phyloP scores from a whole-genome alignment of 2,888 invertebrate species.

The Dicycla oo region DNA sequence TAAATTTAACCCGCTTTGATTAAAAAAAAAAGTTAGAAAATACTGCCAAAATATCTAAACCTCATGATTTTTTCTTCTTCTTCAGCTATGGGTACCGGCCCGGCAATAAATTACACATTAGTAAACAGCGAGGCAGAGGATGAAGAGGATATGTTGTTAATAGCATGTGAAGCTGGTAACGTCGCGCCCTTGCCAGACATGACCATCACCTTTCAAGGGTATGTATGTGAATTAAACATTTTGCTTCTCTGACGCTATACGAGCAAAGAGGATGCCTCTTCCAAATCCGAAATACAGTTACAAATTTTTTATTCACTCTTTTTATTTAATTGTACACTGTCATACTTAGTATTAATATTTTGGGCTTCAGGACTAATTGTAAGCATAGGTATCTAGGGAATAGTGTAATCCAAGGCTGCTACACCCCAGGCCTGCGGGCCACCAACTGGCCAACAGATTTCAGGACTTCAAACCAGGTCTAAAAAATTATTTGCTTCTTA shows the following conservation, averaged over 20 bases:
- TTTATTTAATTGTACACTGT: not conserved
- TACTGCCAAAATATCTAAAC: not conserved
- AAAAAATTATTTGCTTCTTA: no score
- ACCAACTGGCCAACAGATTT: no score
- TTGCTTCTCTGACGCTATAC: not conserved
- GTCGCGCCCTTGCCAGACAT: conserved; percentile 81
- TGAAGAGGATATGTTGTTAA: conserved; percentile 68
- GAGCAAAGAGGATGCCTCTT: not conserved
- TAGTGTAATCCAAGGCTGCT: no score
- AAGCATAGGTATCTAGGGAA: not conserved
- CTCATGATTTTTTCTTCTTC: conserved; percentile 21
- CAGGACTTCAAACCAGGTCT: no score
- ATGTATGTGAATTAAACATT: conserved; percentile 34
- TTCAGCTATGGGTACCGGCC: conserved; percentile 79
- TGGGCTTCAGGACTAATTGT: not conserved
- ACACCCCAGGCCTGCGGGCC: no score
- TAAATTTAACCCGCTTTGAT: not conserved
- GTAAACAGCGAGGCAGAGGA: conserved; percentile 72
- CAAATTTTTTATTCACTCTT: not conserved
- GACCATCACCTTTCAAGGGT: conserved; percentile 76
- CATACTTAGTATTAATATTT: not conserved
- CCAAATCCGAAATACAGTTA: not conserved
- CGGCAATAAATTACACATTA: conserved; percentile 74
- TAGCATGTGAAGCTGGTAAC: conserved; percentile 76
- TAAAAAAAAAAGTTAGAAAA: not conserved